Evolutionary conservation across 53 echinoderm and acorn worm species (phyloP).

Genomic region (Luidia sarsii): DNA sequence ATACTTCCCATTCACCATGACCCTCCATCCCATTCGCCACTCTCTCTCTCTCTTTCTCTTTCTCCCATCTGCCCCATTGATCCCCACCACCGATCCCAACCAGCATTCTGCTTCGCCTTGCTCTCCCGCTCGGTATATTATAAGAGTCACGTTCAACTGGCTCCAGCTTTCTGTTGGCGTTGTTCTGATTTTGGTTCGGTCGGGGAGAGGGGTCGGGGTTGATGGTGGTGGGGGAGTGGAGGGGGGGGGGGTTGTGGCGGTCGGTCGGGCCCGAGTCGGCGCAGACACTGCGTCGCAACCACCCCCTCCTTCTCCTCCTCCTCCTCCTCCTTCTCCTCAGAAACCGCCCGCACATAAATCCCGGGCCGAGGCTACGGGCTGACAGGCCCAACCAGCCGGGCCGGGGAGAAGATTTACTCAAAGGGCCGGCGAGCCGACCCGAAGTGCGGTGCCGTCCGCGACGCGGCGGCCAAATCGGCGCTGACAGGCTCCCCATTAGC

Average conservation of each 20-base stretch:
- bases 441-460: slow-evolving; percentile 20
- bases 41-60: not conserved
- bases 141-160: too few relatives aligned
- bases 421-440: too few relatives aligned
- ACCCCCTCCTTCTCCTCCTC: too few relatives aligned
- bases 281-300: slow-evolving; percentile 22
- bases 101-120: too few relatives aligned
- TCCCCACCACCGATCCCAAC: too few relatives aligned
- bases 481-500: slow-evolving; percentile 42
- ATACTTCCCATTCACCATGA: too few relatives aligned
- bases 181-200: too few relatives aligned
- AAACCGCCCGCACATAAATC: slow-evolving; percentile 54
- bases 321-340: too few relatives aligned
- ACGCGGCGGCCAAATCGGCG: slow-evolving; percentile 31
- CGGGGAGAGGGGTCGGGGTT: too few relatives aligned
- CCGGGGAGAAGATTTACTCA: slow-evolving; percentile 14
- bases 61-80: not conserved
- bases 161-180: slow-evolving; percentile 53
- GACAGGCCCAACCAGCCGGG: slow-evolving; percentile 29
- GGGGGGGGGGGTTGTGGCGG: not conserved
- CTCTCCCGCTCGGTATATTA: too few relatives aligned
- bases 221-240: too few relatives aligned
- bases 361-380: not conserved
- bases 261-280: slow-evolving; percentile 20
- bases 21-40: too few relatives aligned